Percentiles rank a stretch among this genome's conserved stretches.
Conservation (phyloP, 2,888 invertebrate species). For the Monoplex corrugatus region DNA sequence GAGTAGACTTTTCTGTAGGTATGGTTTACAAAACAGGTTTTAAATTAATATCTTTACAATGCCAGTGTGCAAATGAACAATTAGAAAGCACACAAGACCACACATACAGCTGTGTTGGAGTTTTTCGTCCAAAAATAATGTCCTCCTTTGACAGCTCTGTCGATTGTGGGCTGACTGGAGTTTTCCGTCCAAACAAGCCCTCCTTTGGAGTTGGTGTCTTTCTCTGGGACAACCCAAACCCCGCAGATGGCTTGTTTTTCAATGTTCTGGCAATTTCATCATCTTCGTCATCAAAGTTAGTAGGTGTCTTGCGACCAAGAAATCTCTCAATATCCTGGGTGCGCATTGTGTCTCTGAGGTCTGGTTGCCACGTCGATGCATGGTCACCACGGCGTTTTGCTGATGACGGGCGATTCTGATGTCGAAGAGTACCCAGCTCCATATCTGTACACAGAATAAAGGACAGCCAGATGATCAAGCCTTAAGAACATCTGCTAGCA, state of each 20-base stretch:
- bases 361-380: slow-evolving; percentile 36
- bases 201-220: slow-evolving; percentile 50
- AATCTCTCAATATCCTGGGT: slow-evolving; percentile 47
- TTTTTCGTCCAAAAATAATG: slow-evolving; percentile 71
- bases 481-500: too few species aligned
- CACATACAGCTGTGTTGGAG: slow-evolving; percentile 57
- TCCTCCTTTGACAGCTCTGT: slow-evolving; percentile 66
- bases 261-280: slow-evolving; percentile 53
- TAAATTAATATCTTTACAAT: too few species aligned
- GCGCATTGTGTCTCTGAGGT: slow-evolving; percentile 52
- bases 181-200: slow-evolving; percentile 44
- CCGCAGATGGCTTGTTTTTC: slow-evolving; percentile 32
- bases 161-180: slow-evolving; percentile 40
- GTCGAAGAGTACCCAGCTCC: background rate
- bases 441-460: background rate
- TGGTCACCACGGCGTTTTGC: slow-evolving; percentile 62
- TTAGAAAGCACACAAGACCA: background rate
- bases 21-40: too few species aligned
- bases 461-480: too few species aligned
- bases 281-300: slow-evolving; percentile 62
- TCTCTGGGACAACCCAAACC: slow-evolving; percentile 35
- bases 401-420: slow-evolving; percentile 63
- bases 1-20: too few species aligned
- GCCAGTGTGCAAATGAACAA: too few species aligned
- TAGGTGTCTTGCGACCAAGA: slow-evolving; percentile 53